Base-by-base conservation (phyloP, 2,797 vertebrate species). In the Sebastiscus tertius region DNA sequence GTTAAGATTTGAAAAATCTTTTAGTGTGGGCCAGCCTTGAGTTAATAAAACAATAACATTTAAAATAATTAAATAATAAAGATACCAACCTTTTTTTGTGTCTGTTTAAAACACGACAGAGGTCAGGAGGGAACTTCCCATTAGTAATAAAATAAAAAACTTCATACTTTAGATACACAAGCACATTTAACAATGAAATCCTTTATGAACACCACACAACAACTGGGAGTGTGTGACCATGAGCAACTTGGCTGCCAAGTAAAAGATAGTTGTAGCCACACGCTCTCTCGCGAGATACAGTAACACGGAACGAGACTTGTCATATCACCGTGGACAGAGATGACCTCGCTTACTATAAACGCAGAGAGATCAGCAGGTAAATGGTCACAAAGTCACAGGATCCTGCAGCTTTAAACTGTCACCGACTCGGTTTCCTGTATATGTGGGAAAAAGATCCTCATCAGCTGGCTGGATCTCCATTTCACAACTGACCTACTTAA, bases 271-370 rank as follows among this genome's bases (percentile, higher is more conserved):
- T 16, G 39, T 16, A 16, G 14, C 39, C 18, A 20, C 6, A 8
- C 7, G 1, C 14, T 76, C 2, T 82, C 84, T 87, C 87, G 86
- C 88, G 86, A 91, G 80, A 88, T 20, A 18, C 64, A 26, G 18
- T 33, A 36, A 22, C 4, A 8, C 14, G 7, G 11, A 4, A 4
- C 0, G 54, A 1, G 6, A 46, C 42, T 46, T 18, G 14, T 46
- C 13, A 18, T 73, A 18, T 18, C 18, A 49, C 7, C 18, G 46
- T 49, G 39, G 39, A 14, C 13, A 1, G 10, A 39, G 36, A 42
- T n/a, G 5, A 42, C 36, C 18, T 26, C 6, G 1, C 6, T 2
- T n/a, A 2, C 4, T 11, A 9, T 22, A 13, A 67, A 11, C 1
- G 3, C 4, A 5, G n/a, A 12, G 5, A 31, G 7, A 27, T 31